A percentile compares a stretch with the other conserved stretches of the same genome.
Conservation (phyloP, 1,140 invertebrate genomes). For the Dolichoris vasculosae region DNA sequence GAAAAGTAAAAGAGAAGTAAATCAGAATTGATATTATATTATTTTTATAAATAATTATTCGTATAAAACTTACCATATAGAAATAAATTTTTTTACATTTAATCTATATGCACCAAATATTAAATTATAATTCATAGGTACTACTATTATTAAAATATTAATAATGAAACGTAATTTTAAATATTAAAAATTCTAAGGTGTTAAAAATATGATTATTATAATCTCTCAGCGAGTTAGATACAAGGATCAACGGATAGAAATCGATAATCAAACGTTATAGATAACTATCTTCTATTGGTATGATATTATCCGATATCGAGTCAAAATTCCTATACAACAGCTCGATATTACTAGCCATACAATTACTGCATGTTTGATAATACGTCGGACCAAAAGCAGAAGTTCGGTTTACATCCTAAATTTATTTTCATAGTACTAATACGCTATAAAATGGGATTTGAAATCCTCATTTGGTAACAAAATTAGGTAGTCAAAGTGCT, state of each 20-base stretch:
- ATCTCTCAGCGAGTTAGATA: background rate
- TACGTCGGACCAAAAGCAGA: background rate
- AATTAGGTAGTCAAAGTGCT: background rate
- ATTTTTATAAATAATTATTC: background rate
- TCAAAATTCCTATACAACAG: slow-evolving; percentile 9
- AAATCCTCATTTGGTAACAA: background rate
- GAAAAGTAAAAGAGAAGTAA: no score
- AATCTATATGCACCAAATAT: background rate
- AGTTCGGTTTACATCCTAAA: background rate
- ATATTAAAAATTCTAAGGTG: background rate
- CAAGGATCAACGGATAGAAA: background rate
- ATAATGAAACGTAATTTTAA: background rate
- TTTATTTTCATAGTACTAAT: background rate
- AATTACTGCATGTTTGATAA: slow-evolving; percentile 1
- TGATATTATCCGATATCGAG: background rate
- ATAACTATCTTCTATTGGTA: background rate
- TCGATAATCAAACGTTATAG: slow-evolving; percentile 8
- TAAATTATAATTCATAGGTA: no score
- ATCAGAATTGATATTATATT: no score
- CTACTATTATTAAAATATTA: background rate
- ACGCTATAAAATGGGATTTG: background rate
- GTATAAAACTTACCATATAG: background rate
- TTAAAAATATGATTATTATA: background rate
- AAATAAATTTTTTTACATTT: background rate
- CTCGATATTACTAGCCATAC: background rate